Base-by-base conservation (phyloP, 2,888 invertebrate genomes). In the Mimachlamys varia region DNA sequence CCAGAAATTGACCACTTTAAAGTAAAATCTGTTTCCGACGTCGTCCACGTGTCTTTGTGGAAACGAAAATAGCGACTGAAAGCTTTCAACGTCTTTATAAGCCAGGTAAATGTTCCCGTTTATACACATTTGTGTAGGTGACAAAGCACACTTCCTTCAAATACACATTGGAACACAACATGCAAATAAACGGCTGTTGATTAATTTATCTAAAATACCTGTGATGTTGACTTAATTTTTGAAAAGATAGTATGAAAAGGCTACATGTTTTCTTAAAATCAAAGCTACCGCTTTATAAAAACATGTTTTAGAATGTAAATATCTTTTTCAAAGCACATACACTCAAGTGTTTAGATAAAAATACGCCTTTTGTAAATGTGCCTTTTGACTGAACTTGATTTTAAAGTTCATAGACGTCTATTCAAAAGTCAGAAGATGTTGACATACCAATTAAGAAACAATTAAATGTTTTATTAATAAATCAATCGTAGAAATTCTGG, bases 1-100 rank as follows among this genome's bases (percentile, higher is more conserved):
- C 76, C 76, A 76, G 76, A 76, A 76, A 76, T 76, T 76, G 76
- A 76, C 76, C 76, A 76, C 76, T 76, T 76, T 27, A 76, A 76
- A 33, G 76, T 33, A 17, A 76, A 76, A 27, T 76, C 27, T 27
- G 76, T 76, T 76, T 76, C 27, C 76, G 7, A 33, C 19, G 76
- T 33, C 5, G 76, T 76, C 76, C 27, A 33, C 27, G 27, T 17
- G 17, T 76, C 76, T 76, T 76, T 76, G 76, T 76, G 33, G 76
- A 76, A 22, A 62, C n/a, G 62, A n/a, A 33, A 27, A 76, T 76
- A 76, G 76, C 12, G 76, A 10, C 33, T 76, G 76, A 76, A 76
- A 76, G 76, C 76, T 76, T 33, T 76, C 76, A 2, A 13, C 15
- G 15, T 33, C 1, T 0, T 27, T 76, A 76, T 76, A 76, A 53